Evolutionary conservation across 2,113 vertebrate species (phyloP).

Genomic region (Amphiprion ocellaris): DNA sequence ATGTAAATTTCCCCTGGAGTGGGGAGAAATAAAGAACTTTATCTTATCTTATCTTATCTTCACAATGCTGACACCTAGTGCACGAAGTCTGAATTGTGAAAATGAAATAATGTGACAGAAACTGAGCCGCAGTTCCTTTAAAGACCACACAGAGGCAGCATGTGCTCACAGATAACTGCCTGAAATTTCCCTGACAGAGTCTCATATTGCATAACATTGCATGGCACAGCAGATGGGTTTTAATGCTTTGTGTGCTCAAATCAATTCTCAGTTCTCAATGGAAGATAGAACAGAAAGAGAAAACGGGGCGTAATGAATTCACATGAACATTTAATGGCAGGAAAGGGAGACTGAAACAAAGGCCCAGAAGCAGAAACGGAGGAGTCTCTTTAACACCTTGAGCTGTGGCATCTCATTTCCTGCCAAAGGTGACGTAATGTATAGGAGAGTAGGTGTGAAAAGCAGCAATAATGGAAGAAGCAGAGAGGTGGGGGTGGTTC

Average conservation of each 20-base stretch:
- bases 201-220: constrained; percentile 43
- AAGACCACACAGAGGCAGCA: constrained; percentile 57
- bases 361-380: not conserved
- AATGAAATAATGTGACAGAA: not conserved
- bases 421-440: constrained; percentile 71
- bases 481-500: constrained; percentile 33
- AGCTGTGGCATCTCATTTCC: constrained; percentile 65
- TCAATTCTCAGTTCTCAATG: constrained; percentile 6
- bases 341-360: constrained; percentile 15
- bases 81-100: not conserved
- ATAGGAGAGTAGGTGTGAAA: constrained; percentile 60
- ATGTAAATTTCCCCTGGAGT: no score
- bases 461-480: constrained; percentile 37
- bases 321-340: constrained; percentile 10
- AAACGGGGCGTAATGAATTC: not conserved
- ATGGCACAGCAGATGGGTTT: constrained; percentile 42
- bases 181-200: not conserved
- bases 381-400: constrained; percentile 39
- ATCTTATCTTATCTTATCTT: no score
- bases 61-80: constrained; percentile 31
- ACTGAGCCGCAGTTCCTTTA: not conserved
- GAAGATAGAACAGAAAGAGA: not conserved
- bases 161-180: not conserved
- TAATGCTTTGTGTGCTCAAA: constrained; percentile 28
- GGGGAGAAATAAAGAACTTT: no score